These are phyloP conservation scores for Philereme vetulata DNA, from an alignment of 2,888 invertebrate genomes.

Conservation along the genomic window DNA sequence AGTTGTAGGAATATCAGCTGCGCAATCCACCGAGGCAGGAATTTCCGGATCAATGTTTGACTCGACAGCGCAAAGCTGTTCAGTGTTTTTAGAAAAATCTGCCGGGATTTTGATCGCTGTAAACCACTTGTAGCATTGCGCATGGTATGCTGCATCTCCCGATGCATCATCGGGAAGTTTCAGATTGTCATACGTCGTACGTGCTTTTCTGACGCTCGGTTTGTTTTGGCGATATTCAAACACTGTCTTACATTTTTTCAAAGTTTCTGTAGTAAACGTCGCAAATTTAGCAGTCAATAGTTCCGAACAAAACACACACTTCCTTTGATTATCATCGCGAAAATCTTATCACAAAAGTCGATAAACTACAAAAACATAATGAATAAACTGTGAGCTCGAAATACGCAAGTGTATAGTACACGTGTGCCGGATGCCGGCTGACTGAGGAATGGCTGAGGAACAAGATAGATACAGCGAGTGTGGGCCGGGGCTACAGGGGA, in stretches of 20 bases:
- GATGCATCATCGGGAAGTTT: conserved; percentile 8
- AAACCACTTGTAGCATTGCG: no score
- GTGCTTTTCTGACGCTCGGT: conserved; percentile 15
- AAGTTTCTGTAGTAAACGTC: conserved; percentile 14
- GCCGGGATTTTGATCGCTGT: no score
- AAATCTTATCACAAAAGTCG: conserved; percentile 11
- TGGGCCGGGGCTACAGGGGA: neutral
- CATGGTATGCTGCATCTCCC: no score
- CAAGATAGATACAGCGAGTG: conserved; percentile 17
- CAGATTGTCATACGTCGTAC: conserved; percentile 10
- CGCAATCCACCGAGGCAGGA: no score
- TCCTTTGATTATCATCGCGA: conserved; percentile 11
- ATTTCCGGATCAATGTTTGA: no score
- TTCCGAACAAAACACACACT: conserved; percentile 17
- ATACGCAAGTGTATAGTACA: conserved; percentile 14
- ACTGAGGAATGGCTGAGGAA: conserved; percentile 16
- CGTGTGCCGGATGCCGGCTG: conserved; percentile 15
- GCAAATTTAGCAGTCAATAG: conserved; percentile 9
- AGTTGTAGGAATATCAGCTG: no score
- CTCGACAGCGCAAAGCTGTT: no score
- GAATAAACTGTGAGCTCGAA: conserved; percentile 16
- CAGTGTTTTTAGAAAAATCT: no score
- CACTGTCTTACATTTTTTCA: conserved; percentile 17
- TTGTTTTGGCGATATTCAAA: conserved; percentile 14
- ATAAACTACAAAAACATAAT: conserved; percentile 10